These are phyloP conservation scores for Mus spretus DNA, from an alignment of 2,797 vertebrate species.

Conservation along the genomic window DNA sequence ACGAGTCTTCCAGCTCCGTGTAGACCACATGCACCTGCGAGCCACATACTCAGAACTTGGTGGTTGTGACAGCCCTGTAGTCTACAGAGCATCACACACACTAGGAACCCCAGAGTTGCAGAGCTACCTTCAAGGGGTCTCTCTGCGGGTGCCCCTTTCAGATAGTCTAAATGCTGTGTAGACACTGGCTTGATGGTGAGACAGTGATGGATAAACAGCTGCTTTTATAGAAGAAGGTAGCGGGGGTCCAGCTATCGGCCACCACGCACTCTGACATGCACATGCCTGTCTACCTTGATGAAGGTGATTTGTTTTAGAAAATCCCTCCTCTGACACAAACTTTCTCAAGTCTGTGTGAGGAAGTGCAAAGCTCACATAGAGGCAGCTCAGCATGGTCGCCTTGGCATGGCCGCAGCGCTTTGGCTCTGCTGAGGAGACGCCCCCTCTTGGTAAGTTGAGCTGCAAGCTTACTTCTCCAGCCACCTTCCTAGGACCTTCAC, in stretches of 20 bases:
- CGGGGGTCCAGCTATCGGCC: neutral
- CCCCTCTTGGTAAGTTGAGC: neutral
- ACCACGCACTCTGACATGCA: fast-evolving
- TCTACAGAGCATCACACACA: neutral
- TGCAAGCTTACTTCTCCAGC: neutral
- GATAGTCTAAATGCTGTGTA: neutral
- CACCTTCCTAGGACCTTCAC: neutral
- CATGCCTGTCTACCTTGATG: neutral
- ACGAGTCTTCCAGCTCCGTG: too few relatives aligned
- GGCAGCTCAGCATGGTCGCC: fast-evolving
- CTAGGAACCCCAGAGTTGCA: neutral
- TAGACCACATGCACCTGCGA: neutral
- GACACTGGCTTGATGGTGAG: neutral
- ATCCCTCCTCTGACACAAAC: fast-evolving
- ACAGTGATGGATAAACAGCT: neutral
- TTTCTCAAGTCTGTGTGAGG: neutral
- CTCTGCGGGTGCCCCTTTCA: too few relatives aligned
- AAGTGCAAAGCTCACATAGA: fast-evolving
- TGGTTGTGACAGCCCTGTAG: neutral
- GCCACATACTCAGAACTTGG: neutral
- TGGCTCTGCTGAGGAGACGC: neutral
- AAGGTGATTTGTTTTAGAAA: neutral
- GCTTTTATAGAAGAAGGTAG: neutral
- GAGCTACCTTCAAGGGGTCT: neutral
- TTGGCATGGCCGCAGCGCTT: fast-evolving